Base-by-base conservation (phyloP, 2,888 invertebrate genomes). In the Leptopterna dolabrata region DNA sequence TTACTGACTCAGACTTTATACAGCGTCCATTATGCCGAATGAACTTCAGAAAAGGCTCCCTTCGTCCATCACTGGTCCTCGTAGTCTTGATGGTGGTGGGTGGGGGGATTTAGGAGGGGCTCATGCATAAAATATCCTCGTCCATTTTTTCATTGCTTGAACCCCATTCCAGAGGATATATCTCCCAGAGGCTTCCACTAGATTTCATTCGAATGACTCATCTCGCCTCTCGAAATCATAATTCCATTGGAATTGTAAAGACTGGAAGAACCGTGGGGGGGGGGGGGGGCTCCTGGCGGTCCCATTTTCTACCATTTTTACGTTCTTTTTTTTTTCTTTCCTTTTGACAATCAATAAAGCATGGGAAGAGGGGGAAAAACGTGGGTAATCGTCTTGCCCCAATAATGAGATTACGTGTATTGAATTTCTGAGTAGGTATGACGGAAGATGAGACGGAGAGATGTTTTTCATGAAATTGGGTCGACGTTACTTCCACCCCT, bases 181-280 rank as follows among this genome's bases (percentile, higher is more conserved):
- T 36, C 36, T 76, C 36, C 36, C 36, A 36, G 43, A 76, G 36
- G 76, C 76, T 76, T 76, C 76, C 76, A 24, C 76, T 76, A 76
- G 76, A 76, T 76, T 76, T 76, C 76, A 76, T 76, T 36, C 36
- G 19, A 76, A 76, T 76, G 76, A 76, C 76, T 76, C 76, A 76
- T 76, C 36, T 36, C 76, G 36, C 63, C 63, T 63, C 63, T 63
- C 63, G 63, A 63, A 76, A 43, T 76, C 76, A 43, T 41, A 76
- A 76, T 76, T 36, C 43, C 43, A 36, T 76, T 76, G 36, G 36
- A 76, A 76, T 36, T 76, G 43, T 41, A 43, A 43, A 76, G 36
- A 76, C 76, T 16, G 76, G 36, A 16, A n/a, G n/a, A n/a, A n/a
- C n/a, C n/a, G n/a, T n/a, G n/a, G n/a, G n/a, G 36, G 7, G 36